Evolutionary conservation across 2,888 invertebrate species (phyloP).

Genomic region (Tachina lurida): DNA sequence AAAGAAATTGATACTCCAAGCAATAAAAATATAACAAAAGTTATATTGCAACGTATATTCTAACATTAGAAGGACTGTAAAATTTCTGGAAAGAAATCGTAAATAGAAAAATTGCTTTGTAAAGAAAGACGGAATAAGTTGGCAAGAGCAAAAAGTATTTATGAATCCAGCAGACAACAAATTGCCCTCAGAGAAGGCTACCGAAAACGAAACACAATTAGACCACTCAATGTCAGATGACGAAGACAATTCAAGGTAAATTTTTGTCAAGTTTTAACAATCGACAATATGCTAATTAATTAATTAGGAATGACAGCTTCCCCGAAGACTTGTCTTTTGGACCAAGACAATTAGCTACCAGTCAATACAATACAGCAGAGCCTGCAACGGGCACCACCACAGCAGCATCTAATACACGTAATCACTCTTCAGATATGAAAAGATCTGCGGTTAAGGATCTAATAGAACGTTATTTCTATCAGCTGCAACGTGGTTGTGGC

Average conservation of each 20-base stretch:
- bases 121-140: constrained; percentile 67
- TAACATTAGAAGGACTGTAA: background rate
- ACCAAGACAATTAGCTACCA: constrained; percentile 56
- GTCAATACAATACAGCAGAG: constrained; percentile 10
- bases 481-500: constrained; percentile 95
- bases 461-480: constrained; percentile 96
- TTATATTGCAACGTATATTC: background rate
- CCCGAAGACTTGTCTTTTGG: constrained; percentile 55
- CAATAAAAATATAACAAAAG: constrained; percentile 5
- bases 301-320: constrained; percentile 8
- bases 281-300: background rate
- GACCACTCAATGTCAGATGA: constrained; percentile 75
- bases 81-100: background rate
- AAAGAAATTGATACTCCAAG: background rate
- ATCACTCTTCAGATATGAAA: constrained; percentile 85
- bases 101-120: constrained; percentile 62
- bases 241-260: constrained; percentile 85
- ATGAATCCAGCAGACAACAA: constrained; percentile 66
- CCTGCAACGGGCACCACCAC: background rate
- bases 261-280: constrained; percentile 66
- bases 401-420: constrained; percentile 28
- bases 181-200: constrained; percentile 56
- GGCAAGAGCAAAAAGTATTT: constrained; percentile 56
- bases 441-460: constrained; percentile 91
- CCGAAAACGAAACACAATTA: constrained; percentile 36